These are phyloP conservation scores for Muscicapa striata DNA, from an alignment of 2,797 vertebrate species.

Conservation along the genomic window DNA sequence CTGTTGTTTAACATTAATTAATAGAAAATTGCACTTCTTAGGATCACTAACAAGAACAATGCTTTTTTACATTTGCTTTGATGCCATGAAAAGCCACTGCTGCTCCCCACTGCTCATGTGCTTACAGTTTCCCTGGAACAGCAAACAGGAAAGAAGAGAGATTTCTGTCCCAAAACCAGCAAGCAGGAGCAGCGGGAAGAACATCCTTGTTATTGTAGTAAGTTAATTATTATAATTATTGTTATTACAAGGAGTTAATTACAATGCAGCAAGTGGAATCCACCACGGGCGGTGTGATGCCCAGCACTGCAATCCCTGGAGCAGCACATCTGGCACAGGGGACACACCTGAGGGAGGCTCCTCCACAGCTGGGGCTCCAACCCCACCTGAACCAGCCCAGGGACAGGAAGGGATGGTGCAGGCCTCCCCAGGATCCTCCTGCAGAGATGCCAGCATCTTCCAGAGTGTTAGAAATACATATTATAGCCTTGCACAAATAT, in stretches of 20 bases:
- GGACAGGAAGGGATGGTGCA: neutral
- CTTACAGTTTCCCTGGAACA: neutral
- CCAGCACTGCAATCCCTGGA: neutral
- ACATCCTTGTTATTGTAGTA: conserved; percentile 45
- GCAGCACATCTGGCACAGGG: neutral
- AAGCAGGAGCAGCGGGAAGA: conserved; percentile 1
- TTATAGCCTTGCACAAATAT: too few species aligned
- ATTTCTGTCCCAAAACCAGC: conserved; percentile 19
- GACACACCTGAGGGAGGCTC: neutral
- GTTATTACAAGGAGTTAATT: conserved; percentile 54
- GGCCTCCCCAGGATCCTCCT: neutral
- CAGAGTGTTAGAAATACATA: neutral
- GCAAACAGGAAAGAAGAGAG: neutral
- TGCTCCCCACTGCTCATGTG: neutral
- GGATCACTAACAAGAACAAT: neutral
- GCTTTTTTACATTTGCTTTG: neutral
- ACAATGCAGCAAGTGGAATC: conserved; percentile 5
- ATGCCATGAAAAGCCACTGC: neutral
- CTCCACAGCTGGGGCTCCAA: neutral
- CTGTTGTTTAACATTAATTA: neutral
- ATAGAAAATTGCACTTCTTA: conserved; percentile 4
- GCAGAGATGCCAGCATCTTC: neutral
- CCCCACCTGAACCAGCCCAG: neutral
- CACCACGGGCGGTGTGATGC: neutral
- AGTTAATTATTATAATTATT: conserved; percentile 62